Conservation (phyloP, 2,888 invertebrate species). For the Sialis lutaria region DNA sequence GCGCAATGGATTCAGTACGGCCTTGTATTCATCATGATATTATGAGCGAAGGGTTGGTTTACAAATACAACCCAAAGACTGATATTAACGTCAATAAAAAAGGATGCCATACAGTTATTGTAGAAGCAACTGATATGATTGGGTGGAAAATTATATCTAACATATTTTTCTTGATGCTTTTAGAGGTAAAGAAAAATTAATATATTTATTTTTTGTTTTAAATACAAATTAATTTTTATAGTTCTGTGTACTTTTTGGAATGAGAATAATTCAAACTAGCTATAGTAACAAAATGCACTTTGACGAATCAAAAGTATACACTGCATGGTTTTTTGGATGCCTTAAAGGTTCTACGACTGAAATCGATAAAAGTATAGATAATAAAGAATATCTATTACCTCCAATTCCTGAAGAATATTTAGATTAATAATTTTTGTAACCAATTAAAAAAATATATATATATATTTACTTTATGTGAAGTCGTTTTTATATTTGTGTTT, state of each 20-base stretch:
- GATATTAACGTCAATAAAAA: slow-evolving; percentile 22
- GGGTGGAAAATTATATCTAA: slow-evolving; percentile 15
- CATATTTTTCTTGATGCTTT: slow-evolving; percentile 4
- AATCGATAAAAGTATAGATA: not conserved
- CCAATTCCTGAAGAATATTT: not conserved
- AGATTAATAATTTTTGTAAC: not conserved
- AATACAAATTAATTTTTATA: not conserved
- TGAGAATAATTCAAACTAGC: slow-evolving; percentile 6
- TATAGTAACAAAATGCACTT: slow-evolving; percentile 8
- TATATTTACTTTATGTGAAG: too few species aligned
- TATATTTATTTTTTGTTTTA: not conserved
- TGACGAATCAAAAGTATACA: slow-evolving; percentile 17
- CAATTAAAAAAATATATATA: too few species aligned
- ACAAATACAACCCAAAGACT: slow-evolving; percentile 31
- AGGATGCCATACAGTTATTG: slow-evolving; percentile 20
- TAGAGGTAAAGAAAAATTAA: slow-evolving; percentile 5
- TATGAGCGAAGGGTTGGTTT: slow-evolving; percentile 30
- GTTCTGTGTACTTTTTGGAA: slow-evolving; percentile 1
- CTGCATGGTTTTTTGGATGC: slow-evolving; percentile 21
- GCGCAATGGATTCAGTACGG: slow-evolving; percentile 31
- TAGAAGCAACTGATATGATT: slow-evolving; percentile 16
- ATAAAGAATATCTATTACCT: not conserved
- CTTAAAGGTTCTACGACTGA: slow-evolving; percentile 9
- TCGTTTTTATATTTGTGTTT: too few species aligned
- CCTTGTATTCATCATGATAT: slow-evolving; percentile 42